These are phyloP conservation scores for Tachina fera DNA, from an alignment of 2,888 invertebrate genomes.

Conservation along the genomic window DNA sequence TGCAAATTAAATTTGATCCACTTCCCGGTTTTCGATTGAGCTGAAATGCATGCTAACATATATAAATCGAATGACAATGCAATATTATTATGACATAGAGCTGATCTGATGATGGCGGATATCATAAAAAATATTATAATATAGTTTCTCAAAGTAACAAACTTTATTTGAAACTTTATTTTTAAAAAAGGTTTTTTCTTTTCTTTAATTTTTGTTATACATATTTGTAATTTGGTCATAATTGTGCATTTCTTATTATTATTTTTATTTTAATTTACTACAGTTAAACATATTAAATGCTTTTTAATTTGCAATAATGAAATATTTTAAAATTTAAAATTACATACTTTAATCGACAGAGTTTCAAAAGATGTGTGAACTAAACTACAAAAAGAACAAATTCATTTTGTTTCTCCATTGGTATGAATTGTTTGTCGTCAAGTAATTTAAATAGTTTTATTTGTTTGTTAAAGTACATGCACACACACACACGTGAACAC, in stretches of 20 bases:
- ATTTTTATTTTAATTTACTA: background rate
- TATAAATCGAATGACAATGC: no score
- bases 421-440: slow-evolving; percentile 30
- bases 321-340: slow-evolving; percentile 1
- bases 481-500: background rate
- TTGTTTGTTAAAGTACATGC: background rate
- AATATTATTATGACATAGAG: no score
- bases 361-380: background rate
- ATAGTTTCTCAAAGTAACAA: no score
- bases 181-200: no score
- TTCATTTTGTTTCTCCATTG: background rate
- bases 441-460: slow-evolving; percentile 6
- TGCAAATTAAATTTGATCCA: no score
- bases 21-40: no score
- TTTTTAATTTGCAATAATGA: background rate
- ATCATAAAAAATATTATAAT: no score
- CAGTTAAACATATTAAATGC: background rate
- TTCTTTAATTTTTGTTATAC: no score
- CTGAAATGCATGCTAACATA: no score
- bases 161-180: no score
- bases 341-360: background rate
- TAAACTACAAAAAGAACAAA: background rate
- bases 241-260: background rate
- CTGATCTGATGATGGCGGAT: no score
- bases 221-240: no score